These are phyloP conservation scores for Drosophila nasuta DNA, from an alignment of 1,140 invertebrate genomes.

Conservation along the genomic window DNA sequence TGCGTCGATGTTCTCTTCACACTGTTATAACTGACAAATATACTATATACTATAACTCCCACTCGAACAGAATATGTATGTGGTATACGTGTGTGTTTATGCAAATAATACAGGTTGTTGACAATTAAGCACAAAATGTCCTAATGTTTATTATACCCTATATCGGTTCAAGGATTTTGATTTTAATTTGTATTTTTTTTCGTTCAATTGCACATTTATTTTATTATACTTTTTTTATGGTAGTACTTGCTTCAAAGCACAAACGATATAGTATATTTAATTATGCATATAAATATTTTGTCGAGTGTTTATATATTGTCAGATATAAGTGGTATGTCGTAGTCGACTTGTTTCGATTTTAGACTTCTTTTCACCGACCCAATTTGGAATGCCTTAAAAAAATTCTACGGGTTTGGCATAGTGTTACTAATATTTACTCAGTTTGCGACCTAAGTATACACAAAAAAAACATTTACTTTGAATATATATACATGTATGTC, in stretches of 20 bases:
- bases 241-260: too few species aligned
- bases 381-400: constrained; percentile 24
- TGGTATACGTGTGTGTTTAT: constrained; percentile 5
- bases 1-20: background rate
- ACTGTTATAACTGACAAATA: constrained; percentile 16
- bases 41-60: constrained; percentile 7
- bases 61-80: background rate
- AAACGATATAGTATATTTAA: too few species aligned
- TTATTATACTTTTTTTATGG: too few species aligned
- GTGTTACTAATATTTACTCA: constrained; percentile 3
- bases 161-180: background rate
- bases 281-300: too few species aligned
- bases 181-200: background rate
- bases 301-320: too few species aligned
- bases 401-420: constrained; percentile 5
- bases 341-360: background rate
- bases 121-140: constrained; percentile 10
- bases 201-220: too few species aligned
- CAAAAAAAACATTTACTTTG: constrained; percentile 27
- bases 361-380: background rate
- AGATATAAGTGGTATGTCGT: background rate
- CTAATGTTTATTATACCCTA: constrained; percentile 6
- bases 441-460: constrained; percentile 6
- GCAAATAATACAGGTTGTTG: constrained; percentile 31
- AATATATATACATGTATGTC: constrained; percentile 28